These are phyloP conservation scores for Lithobates sylvaticus DNA, from an alignment of 2,797 vertebrate species.

Conservation along the genomic window DNA sequence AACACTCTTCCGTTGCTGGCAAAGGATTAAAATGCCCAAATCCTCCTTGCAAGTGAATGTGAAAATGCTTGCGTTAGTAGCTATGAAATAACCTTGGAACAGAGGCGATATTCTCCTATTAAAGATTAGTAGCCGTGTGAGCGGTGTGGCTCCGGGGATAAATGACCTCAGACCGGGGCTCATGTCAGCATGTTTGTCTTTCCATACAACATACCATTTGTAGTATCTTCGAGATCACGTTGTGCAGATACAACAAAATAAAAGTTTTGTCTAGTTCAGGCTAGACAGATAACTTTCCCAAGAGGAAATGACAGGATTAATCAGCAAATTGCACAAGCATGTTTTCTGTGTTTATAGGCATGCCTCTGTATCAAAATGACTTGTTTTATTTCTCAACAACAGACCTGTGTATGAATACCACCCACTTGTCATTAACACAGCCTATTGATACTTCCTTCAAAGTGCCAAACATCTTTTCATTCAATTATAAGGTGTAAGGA, in stretches of 20 bases:
- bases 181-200: background rate
- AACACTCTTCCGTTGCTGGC: background rate
- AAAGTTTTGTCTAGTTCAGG: background rate
- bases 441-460: too few species aligned
- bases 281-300: background rate
- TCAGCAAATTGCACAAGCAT: background rate
- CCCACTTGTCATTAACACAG: too few species aligned
- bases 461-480: too few species aligned
- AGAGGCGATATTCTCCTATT: background rate
- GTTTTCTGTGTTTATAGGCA: background rate
- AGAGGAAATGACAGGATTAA: background rate
- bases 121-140: conserved; percentile 1
- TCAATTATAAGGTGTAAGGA: too few species aligned
- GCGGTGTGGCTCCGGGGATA: background rate
- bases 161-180: background rate
- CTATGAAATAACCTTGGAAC: conserved; percentile 23
- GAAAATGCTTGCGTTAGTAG: background rate
- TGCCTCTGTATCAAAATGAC: too few species aligned
- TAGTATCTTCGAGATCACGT: background rate
- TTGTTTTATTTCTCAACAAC: too few species aligned
- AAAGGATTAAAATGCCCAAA: background rate
- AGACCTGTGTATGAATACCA: too few species aligned
- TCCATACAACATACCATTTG: background rate
- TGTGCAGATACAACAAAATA: background rate
- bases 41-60: background rate